A percentile compares a stretch with the other conserved stretches of the same genome.
Evolutionary conservation across 2,797 vertebrate genomes (phyloP).

Genomic region (Danio aesculapii): DNA sequence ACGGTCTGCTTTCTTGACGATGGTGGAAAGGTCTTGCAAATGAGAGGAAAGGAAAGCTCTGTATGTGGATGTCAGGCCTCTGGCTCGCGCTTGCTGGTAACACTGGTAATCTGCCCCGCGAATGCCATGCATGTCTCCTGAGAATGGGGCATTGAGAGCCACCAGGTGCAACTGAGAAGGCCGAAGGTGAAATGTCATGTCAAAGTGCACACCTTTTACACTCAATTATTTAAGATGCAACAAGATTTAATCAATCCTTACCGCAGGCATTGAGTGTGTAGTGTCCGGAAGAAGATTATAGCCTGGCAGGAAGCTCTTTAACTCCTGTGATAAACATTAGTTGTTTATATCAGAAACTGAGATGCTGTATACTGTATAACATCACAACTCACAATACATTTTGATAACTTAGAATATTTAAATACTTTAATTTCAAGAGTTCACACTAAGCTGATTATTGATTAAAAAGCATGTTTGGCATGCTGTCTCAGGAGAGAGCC

Average conservation of each 20-base stretch:
- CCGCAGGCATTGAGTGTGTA: constrained; percentile 44
- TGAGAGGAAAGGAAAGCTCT: constrained; percentile 94
- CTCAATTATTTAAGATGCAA: constrained; percentile 5
- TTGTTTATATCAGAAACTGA: constrained; percentile 58
- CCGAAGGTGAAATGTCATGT: not conserved
- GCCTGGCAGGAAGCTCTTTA: constrained; percentile 47
- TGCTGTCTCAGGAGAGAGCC: no score
- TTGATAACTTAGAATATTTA: not conserved
- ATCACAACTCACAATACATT: not conserved
- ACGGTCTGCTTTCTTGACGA: constrained; percentile 89
- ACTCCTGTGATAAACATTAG: constrained; percentile 46
- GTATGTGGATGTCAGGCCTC: constrained; percentile 88
- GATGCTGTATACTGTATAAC: not conserved
- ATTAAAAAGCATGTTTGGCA: no score
- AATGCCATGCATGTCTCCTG: constrained; percentile 87
- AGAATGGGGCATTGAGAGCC: constrained; percentile 87
- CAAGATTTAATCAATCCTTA: constrained; percentile 44
- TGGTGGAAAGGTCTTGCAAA: constrained; percentile 89
- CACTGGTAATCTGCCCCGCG: constrained; percentile 91
- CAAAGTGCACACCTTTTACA: not conserved
- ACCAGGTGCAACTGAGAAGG: constrained; percentile 88
- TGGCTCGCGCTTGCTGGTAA: constrained; percentile 89
- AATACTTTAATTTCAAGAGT: not conserved
- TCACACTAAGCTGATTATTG: no score
- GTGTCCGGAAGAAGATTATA: constrained; percentile 50